A percentile compares a stretch with the other conserved stretches of the same genome.
phyloP scores from a whole-genome alignment of 2,888 invertebrate genomes.

The Noctua janthe region DNA sequence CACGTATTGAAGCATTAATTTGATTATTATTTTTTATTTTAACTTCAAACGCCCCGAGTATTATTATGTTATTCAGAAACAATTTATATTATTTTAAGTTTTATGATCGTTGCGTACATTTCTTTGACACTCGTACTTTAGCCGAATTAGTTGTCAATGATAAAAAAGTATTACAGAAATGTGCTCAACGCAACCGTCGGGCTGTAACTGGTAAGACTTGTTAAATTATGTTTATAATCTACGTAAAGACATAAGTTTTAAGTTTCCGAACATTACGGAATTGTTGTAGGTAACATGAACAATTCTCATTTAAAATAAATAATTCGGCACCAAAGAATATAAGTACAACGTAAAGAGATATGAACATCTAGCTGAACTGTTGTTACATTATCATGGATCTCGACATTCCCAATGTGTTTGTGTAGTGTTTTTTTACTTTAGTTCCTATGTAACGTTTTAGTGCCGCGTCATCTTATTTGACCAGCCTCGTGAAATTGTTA shows the following conservation, averaged over 20 bases:
- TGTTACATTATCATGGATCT: conserved; percentile 80
- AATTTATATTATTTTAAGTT: conserved; percentile 68
- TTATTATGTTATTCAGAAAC: conserved; percentile 74
- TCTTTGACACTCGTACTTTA: conserved; percentile 39
- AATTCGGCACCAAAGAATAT: conserved; percentile 86
- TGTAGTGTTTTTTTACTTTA: conserved; percentile 75
- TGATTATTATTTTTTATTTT: conserved; percentile 53
- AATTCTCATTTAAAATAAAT: conserved; percentile 65
- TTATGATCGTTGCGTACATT: conserved; percentile 58
- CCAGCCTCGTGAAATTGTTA: conserved; percentile 68
- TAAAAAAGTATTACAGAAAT: conserved; percentile 61
- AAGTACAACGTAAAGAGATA: conserved; percentile 75
- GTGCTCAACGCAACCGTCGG: conserved; percentile 72
- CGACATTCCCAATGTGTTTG: conserved; percentile 86
- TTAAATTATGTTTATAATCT: conserved; percentile 73
- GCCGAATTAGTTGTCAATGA: conserved; percentile 64
- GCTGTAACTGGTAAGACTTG: conserved; percentile 85
- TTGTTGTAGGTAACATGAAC: conserved; percentile 68
- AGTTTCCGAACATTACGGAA: conserved; percentile 65
- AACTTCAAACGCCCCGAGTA: conserved; percentile 69
- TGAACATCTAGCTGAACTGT: conserved; percentile 65
- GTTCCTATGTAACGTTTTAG: conserved; percentile 71
- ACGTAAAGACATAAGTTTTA: conserved; percentile 66
- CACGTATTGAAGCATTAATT: conserved; percentile 41
- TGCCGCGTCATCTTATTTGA: conserved; percentile 73